A percentile compares a stretch with the other conserved stretches of the same genome.
phyloP scores from a whole-genome alignment of 2,888 invertebrate species.

The Xylota sylvarum region DNA sequence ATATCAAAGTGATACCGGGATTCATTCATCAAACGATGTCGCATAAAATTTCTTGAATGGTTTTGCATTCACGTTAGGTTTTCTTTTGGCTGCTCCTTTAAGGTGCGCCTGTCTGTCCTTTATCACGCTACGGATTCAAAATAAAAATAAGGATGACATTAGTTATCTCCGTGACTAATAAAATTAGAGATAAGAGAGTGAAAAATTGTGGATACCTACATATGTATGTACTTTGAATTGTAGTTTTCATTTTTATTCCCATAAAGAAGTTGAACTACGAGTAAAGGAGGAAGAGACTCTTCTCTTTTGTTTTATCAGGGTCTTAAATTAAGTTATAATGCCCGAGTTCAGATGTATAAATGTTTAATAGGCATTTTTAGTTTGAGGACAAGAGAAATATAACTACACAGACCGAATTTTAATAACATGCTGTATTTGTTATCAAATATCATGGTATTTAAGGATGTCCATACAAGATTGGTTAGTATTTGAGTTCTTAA shows the following conservation, averaged over 20 bases:
- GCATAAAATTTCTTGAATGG: conserved; percentile 68
- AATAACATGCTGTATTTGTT: too few species aligned
- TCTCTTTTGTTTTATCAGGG: too few species aligned
- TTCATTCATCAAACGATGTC: conserved; percentile 74
- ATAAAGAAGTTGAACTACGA: background rate
- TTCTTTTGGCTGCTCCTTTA: conserved; percentile 23
- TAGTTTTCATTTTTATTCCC: background rate
- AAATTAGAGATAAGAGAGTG: conserved; percentile 30
- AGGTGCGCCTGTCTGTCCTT: conserved; percentile 57
- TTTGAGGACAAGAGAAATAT: too few species aligned
- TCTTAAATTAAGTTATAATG: too few species aligned
- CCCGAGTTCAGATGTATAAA: too few species aligned
- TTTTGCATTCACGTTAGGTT: conserved; percentile 21
- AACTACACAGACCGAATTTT: too few species aligned
- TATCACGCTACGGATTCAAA: conserved; percentile 21
- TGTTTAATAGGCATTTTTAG: too few species aligned
- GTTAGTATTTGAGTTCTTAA: too few species aligned
- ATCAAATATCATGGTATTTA: too few species aligned
- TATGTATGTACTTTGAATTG: background rate
- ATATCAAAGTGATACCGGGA: conserved; percentile 59
- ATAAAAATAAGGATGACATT: conserved; percentile 50
- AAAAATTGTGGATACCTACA: background rate
- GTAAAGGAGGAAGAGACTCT: too few species aligned
- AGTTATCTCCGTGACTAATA: conserved; percentile 51
- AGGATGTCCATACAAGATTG: too few species aligned